A percentile compares a stretch with the other conserved stretches of the same genome.
Conservation (phyloP, 2,888 invertebrate species). For the Mycogona germanica region DNA sequence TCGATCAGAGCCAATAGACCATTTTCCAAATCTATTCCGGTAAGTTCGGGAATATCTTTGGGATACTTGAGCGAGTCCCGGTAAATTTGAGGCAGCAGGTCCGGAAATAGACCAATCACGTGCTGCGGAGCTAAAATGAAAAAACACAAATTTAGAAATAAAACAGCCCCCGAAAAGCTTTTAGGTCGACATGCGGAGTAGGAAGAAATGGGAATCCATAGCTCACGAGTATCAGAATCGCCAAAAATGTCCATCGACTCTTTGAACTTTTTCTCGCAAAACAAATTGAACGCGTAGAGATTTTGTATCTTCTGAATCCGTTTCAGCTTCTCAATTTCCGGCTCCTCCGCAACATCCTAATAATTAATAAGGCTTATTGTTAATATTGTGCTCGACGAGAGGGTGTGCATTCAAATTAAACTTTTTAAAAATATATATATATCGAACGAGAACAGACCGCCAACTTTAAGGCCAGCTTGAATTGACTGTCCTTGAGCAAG, state of each 20-base stretch:
- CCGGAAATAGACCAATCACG: conserved; percentile 89
- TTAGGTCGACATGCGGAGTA: background rate
- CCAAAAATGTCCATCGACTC: conserved; percentile 86
- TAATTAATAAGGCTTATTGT: conserved; percentile 25
- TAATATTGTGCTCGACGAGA: too few relatives aligned
- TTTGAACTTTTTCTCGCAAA: conserved; percentile 72
- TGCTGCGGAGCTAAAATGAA: conserved; percentile 66
- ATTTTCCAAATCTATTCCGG: conserved; percentile 72
- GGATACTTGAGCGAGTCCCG: conserved; percentile 42
- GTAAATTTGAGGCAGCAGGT: conserved; percentile 52
- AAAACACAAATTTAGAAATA: conserved; percentile 14
- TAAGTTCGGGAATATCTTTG: conserved; percentile 46
- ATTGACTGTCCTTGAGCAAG: conserved; percentile 78
- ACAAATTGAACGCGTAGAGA: conserved; percentile 78
- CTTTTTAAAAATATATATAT: conserved; percentile 14
- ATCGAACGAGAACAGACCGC: conserved; percentile 50
- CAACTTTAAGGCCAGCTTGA: conserved; percentile 80
- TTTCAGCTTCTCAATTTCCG: conserved; percentile 62
- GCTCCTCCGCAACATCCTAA: conserved; percentile 70
- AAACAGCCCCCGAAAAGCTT: conserved; percentile 2
- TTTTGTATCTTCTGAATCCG: conserved; percentile 80
- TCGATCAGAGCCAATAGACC: conserved; percentile 78
- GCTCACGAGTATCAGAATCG: conserved; percentile 61
- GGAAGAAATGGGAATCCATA: background rate
- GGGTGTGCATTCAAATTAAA: too few relatives aligned